Base-by-base conservation (phyloP, 2,113 vertebrate species). In the Cinclus cinclus region DNA sequence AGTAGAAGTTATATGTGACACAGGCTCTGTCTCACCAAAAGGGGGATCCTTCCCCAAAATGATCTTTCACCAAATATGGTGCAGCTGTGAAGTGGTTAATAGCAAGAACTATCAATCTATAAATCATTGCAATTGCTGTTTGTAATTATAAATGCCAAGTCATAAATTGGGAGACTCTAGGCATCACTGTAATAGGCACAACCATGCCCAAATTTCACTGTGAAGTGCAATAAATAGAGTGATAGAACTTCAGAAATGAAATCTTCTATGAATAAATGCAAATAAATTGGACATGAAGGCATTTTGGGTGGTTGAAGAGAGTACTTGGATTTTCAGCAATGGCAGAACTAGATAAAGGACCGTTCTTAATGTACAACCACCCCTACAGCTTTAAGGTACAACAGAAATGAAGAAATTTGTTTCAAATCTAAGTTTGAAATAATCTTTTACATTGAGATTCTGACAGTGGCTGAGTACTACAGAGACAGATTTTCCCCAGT, bases 381-480 rank as follows among this genome's bases (percentile, higher is more conserved):
- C 9, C 47, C 28, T 49, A 35, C 50, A 46, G 31, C 12, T n/a
- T 28, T 82, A 50, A 42, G 35, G 10, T 21, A 19, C 10, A n/a
- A 5, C 27, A 10, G 44, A 55, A 71, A 74, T 41, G 12, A 39
- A 73, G 55, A 23, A 39, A n/a, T 88, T 50, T 55, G 5, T 6
- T 69, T 65, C 37, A 39, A 78, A 80, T 27, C 19, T 21, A 47
- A 76, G 27, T 89, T 83, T 80, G 58, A 84, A 84, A 42, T 81
- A 83, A 82, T 20, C 49, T 89, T 96, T 82, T 94, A 44, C 56
- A 14, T 15, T 90, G 55, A 83, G 75, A 94, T 95, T 87, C 84
- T 92, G 37, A 11, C 50, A 93, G 52, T 44, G 70, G 46, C 37
- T 62, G 30, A 18, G 24, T 60, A 8, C 19, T 46, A 62, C n/a